Evolutionary conservation across 2,113 vertebrate genomes (phyloP), one percentile per base, ranked within the genome.

Genomic region (Neolamprologus hecqui): DNA sequence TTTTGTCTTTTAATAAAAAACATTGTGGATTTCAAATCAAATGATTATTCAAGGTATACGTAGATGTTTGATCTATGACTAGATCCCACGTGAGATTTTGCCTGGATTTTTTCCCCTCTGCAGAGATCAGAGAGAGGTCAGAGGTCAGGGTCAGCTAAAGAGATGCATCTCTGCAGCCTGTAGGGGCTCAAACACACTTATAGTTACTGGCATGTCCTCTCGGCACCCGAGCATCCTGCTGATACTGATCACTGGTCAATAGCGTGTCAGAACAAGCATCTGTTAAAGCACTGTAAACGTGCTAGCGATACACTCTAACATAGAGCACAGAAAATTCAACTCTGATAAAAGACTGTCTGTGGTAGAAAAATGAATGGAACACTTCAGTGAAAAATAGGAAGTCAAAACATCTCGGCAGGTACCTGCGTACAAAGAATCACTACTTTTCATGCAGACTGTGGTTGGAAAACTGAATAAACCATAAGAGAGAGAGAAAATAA

Each of bases 221-320:
- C 28, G 4, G 42, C 23, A 57, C 55, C 6, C 4, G 21, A 84
- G 81, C 53, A 31, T 42, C 57, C 51, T 28, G 82, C 35, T 28
- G 31, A 68, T 81, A 35, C 57, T 28, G 73, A 79, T 84, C 63
- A 79, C 84, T 51, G 84, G 70, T 85, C 45, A 57, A 89, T 90
- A 85, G 90, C 87, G 68, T 87, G 85, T 84, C 82, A 49, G 9
- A 68, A 11, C 77, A 65, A 81, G 84, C 84, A 31, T 58, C 82
- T 57, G 70, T 81, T 89, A 91, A 35, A 97, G 98, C 99, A 99
- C 98, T 86, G 88, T 90, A 96, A 98, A 97, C 75, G 98, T 98
- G 98, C 98, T 94, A 88, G 96, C 89, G 91, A 97, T 84, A 96
- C 96, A 98, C 98, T 99, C 99, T 99, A 99, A 99, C 97, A 96